Percentiles rank a stretch among this genome's conserved stretches.
Conservation (phyloP, 2,888 invertebrate species). For the Phlogophora meticulosa region DNA sequence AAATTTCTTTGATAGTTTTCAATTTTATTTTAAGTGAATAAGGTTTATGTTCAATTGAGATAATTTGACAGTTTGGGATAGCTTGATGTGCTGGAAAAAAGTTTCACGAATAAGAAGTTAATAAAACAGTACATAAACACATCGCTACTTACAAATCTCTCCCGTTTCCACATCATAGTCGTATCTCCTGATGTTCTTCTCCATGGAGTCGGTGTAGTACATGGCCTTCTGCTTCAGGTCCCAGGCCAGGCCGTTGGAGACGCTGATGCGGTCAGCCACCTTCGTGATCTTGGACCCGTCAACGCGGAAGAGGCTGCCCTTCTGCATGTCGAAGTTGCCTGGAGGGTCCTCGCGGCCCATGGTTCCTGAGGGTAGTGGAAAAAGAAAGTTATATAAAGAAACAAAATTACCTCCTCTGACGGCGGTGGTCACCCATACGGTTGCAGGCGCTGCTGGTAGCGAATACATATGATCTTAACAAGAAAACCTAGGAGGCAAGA, state of each 20-base stretch:
- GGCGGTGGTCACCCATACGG: no score
- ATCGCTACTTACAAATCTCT: conserved; percentile 89
- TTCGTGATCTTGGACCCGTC: conserved; percentile 73
- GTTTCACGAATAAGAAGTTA: not conserved
- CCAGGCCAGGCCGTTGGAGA: conserved; percentile 96
- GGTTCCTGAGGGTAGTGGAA: conserved; percentile 83
- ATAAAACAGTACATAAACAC: not conserved
- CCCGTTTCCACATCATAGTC: conserved; percentile 94
- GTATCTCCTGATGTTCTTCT: conserved; percentile 92
- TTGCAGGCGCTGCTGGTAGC: no score
- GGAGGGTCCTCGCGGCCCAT: conserved; percentile 88
- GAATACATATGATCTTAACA: not conserved
- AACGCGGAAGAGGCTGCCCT: conserved; percentile 87
- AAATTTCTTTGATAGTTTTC: no score
- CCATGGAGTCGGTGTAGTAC: conserved; percentile 94
- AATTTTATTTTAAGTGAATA: no score
- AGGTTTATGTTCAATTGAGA: no score
- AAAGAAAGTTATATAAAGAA: not conserved
- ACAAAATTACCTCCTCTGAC: no score
- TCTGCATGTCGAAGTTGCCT: conserved; percentile 80
- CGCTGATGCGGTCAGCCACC: conserved; percentile 81
- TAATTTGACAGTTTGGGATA: no score
- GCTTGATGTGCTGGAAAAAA: no score
- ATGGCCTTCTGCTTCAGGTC: conserved; percentile 92
- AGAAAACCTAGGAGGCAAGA: not conserved